Evolutionary conservation across 1,140 invertebrate genomes (phyloP), one percentile per base, ranked within the genome.

Genomic region (Euborellia annulipes): DNA sequence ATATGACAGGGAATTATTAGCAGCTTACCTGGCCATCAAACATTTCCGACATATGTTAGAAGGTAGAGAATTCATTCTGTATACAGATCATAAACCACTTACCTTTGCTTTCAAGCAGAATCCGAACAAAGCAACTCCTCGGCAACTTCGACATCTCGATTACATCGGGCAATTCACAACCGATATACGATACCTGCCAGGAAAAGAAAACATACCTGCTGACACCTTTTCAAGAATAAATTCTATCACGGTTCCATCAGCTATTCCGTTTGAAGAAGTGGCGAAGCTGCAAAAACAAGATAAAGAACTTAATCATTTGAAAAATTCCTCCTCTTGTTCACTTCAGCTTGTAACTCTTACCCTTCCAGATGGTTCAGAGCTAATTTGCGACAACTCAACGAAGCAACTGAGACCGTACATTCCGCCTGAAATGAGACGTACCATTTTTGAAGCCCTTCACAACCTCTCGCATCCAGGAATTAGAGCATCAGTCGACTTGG

Each of bases 1-100:
- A 2, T 69, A 62, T 52, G 64, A 67, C 46, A 44, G 62, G 4
- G 66, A 72, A 52, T 49, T 71, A 1, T 42, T 70, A 3, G 68
- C 63, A 1, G 61, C 66, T 17, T 71, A 68, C 50, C 43, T 50
- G 11, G 54, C 56, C 6, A 50, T 68, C 1, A 55, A 62, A 46
- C 57, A 63, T 41, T 70, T 71, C 48, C 52, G 54, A 7, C 56
- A 65, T 42, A 52, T 63, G 20, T 20, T 71, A 0, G 62, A 69
- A 56, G 63, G 54, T 16, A 51, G 58, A 47, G 6, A 20, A 14
- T 62, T 66, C 37, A 49, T 39, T 0, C 53, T 67, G 6, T 58
- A 46, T 19, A 63, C 58, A 3, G 60, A 68, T 45, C 66, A 68
- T 45, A 60, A 61, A 44, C 63, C 61, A 1, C 43, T 66, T 7